Evolutionary conservation across 2,113 vertebrate species (phyloP).

Genomic region (Oreochromis niloticus): DNA sequence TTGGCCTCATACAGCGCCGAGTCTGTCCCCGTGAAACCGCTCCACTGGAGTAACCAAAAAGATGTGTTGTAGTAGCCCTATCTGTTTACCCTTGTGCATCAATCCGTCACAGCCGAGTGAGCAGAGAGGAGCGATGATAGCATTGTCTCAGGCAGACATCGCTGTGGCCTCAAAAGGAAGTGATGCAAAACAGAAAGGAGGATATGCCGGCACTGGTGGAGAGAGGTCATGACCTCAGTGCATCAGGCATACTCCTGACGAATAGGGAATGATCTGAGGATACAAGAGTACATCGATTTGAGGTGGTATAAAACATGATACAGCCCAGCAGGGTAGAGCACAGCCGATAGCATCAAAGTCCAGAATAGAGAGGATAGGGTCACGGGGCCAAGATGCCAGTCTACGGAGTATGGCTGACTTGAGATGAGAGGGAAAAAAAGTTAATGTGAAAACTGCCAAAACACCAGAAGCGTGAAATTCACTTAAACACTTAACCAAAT

Average conservation of each 20-base stretch:
- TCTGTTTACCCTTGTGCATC: slow-evolving; percentile 52
- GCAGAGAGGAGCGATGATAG: slow-evolving; percentile 40
- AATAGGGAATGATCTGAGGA: slow-evolving; percentile 17
- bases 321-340: slow-evolving; percentile 9
- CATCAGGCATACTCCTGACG: not conserved
- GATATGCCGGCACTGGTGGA: not conserved
- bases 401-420: not conserved
- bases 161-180: slow-evolving; percentile 42
- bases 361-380: not conserved
- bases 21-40: slow-evolving; percentile 18
- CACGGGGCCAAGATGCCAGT: not conserved
- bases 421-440: not conserved
- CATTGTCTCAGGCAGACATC: slow-evolving; percentile 29
- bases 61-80: slow-evolving; percentile 29
- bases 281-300: slow-evolving; percentile 28
- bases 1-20: slow-evolving; percentile 21
- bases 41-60: slow-evolving; percentile 45
- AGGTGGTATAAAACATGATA: slow-evolving; percentile 20
- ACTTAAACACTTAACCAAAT: slow-evolving; percentile 4
- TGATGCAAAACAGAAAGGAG: slow-evolving; percentile 33
- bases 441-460: not conserved
- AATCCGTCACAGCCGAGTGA: slow-evolving; percentile 40
- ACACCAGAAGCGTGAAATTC: not conserved
- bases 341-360: slow-evolving; percentile 18
- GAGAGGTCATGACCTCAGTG: slow-evolving; percentile 47